Conservation (phyloP, 2,113 vertebrate species). For the Gavia stellata region DNA sequence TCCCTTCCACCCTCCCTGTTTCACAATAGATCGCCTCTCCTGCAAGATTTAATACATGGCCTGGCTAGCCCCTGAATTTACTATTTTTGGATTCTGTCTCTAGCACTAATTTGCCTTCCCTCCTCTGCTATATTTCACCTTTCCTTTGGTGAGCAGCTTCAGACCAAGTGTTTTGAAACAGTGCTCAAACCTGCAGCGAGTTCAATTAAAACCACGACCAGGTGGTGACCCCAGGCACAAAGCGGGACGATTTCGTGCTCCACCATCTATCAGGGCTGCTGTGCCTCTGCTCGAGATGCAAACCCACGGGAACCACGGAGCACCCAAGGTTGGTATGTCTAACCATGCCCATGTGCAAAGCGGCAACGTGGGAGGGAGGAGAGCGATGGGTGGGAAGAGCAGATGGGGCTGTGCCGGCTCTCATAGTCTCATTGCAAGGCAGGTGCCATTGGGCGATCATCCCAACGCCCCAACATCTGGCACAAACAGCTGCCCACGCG, state of each 20-base stretch:
- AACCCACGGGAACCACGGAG: not conserved
- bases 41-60: not conserved
- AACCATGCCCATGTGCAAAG: not conserved
- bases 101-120: not conserved
- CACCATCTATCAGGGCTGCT: not conserved
- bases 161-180: rapidly evolving
- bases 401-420: not conserved
- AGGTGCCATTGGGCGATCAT: rapidly evolving
- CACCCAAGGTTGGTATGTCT: rapidly evolving
- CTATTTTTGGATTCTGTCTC: not conserved
- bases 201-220: rapidly evolving
- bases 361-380: rapidly evolving
- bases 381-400: not conserved
- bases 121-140: not conserved
- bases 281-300: rapidly evolving
- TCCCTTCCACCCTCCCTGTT: not conserved
- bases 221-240: not conserved
- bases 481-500: not conserved
- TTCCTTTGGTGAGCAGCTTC: not conserved
- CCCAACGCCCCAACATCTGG: not conserved
- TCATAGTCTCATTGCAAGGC: not conserved
- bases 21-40: not conserved
- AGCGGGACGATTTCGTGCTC: not conserved
- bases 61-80: not conserved
- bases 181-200: not conserved